Base-by-base conservation (phyloP, 2,888 invertebrate genomes). In the Sepioteuthis lessoniana region DNA sequence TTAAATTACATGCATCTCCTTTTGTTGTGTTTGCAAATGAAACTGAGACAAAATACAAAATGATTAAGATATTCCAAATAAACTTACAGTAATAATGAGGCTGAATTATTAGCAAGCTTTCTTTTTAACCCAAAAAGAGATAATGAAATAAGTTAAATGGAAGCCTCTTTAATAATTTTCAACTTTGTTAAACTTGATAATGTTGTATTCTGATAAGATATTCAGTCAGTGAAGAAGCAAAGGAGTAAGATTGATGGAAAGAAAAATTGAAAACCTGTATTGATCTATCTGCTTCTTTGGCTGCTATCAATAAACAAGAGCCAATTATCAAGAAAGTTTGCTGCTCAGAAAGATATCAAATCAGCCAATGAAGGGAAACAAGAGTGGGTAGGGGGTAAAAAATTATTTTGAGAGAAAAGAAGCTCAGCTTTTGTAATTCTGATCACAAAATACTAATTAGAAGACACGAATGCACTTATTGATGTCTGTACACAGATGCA, bases 381-480 rank as follows among this genome's bases (percentile, higher is more conserved):
- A n/a, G 76, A 16, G n/a, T 25, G 21, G 13, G 10, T n/a, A 1
- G 21, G n/a, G n/a, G 13, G 21, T 31, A 8, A 8, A n/a, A 16
- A 35, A 16, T n/a, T 1, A 76, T 76, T 76, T 13, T 35, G 16
- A 35, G 76, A 76, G 76, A 76, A 76, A 76, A 76, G 76, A n/a
- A 76, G 76, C n/a, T n/a, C 16, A n/a, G 76, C 76, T 76, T 76
- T 76, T 76, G 76, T 76, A 76, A 76, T n/a, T n/a, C 76, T 76
- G n/a, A n/a, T 76, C 76, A 76, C n/a, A 76, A 76, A 76, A 76
- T 76, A 76, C 76, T 76, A 76, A 76, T 76, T 76, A 76, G n/a
- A n/a, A 76, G 76, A 76, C n/a, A 76, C n/a, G 76, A 76, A 76
- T 76, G 19, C 13, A 76, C 76, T 76, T 35, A 76, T 76, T 76